Evolutionary conservation across 2,113 vertebrate species (phyloP).

Genomic region (Tamias sibiricus): DNA sequence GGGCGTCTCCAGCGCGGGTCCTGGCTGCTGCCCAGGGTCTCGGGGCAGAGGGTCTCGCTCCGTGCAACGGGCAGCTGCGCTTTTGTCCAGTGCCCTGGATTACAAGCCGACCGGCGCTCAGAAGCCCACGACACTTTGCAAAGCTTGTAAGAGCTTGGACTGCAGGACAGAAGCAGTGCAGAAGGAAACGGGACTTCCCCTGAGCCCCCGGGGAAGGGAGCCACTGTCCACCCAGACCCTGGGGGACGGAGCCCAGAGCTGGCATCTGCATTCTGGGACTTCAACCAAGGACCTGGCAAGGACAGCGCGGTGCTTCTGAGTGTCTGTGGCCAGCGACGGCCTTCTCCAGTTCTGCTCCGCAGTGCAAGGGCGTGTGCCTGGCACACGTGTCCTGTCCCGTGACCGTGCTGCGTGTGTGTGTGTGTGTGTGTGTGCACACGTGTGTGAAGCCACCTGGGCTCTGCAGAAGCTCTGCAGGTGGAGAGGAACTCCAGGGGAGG

Average conservation of each 20-base stretch:
- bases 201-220: neutral
- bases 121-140: neutral
- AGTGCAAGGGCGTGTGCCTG: no score
- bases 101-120: no score
- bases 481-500: neutral
- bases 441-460: neutral
- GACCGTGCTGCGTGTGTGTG: no score
- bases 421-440: neutral
- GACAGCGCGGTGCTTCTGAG: neutral
- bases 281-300: neutral
- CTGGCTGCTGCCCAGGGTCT: neutral
- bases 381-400: no score
- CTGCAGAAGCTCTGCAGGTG: neutral
- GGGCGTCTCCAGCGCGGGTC: fast-evolving
- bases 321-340: neutral
- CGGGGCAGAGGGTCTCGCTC: neutral
- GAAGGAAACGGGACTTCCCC: neutral
- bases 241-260: no score
- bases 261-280: neutral
- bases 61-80: fast-evolving
- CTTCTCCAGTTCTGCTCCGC: no score
- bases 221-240: neutral
- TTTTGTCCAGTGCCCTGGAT: neutral
- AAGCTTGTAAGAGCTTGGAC: neutral
- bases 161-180: neutral